These are phyloP conservation scores for Melipona quadrifasciata DNA, from an alignment of 1,140 invertebrate species.

Conservation along the genomic window DNA sequence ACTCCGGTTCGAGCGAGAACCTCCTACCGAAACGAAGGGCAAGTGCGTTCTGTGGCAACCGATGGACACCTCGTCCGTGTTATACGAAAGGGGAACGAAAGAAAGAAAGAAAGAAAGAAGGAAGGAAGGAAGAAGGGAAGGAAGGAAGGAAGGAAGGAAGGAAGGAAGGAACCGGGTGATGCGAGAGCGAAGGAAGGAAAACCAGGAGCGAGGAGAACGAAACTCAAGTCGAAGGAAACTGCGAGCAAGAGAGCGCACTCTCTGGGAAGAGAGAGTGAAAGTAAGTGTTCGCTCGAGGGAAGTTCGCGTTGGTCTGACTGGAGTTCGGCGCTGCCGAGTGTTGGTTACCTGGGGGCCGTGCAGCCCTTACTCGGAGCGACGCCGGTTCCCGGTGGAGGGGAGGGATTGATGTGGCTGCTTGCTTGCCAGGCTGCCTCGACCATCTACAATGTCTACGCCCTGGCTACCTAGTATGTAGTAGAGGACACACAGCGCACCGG, in stretches of 20 bases:
- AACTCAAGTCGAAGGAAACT: neutral
- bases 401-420: slow-evolving; percentile 68
- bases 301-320: slow-evolving; percentile 81
- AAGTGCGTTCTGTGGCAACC: slow-evolving; percentile 59
- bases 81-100: slow-evolving; percentile 37
- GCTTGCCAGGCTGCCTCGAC: slow-evolving; percentile 52
- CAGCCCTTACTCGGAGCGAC: slow-evolving; percentile 77
- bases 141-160: slow-evolving; percentile 27
- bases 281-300: slow-evolving; percentile 81
- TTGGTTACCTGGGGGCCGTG: slow-evolving; percentile 78
- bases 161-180: neutral
- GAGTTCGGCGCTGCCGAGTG: slow-evolving; percentile 76
- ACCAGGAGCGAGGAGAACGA: neutral
- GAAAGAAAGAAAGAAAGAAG: neutral
- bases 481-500: slow-evolving; percentile 63
- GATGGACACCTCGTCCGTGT: slow-evolving; percentile 26
- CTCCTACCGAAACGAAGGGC: slow-evolving; percentile 53
- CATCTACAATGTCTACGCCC: slow-evolving; percentile 78
- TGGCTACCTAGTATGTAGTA: slow-evolving; percentile 74
- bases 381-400: slow-evolving; percentile 73
- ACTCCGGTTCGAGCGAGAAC: slow-evolving; percentile 25
- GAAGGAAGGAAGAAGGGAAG: slow-evolving; percentile 24
- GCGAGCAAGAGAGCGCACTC: slow-evolving; percentile 29
- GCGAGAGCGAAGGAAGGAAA: slow-evolving; percentile 12
- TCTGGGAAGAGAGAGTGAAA: slow-evolving; percentile 77